Evolutionary conservation across 2,797 vertebrate genomes (phyloP).

Genomic region (Ptychadena robeensis): DNA sequence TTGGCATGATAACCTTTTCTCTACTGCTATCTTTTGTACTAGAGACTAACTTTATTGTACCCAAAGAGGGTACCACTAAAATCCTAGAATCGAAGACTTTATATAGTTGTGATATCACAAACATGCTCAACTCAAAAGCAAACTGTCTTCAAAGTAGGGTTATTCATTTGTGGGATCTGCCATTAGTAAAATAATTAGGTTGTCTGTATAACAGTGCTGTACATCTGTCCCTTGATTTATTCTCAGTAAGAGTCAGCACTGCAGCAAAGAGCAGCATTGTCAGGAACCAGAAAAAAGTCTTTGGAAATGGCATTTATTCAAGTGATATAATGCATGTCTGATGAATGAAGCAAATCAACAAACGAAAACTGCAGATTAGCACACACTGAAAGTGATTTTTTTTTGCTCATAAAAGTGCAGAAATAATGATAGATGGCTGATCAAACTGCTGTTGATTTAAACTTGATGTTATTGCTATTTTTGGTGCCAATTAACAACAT

Average conservation of each 20-base stretch:
- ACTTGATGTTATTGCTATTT: slow-evolving; percentile 1
- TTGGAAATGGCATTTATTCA: slow-evolving; percentile 9
- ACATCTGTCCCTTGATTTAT: background rate
- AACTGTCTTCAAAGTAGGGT: background rate
- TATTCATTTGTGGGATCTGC: background rate
- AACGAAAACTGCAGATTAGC: background rate
- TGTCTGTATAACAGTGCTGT: background rate
- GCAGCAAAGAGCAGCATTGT: background rate
- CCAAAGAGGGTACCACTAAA: too few species aligned
- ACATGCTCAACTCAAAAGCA: background rate
- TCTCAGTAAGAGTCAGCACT: background rate
- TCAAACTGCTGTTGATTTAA: background rate
- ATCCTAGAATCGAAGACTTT: too few species aligned
- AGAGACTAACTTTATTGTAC: too few species aligned
- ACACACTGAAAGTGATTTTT: slow-evolving; percentile 2
- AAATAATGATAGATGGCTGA: slow-evolving; percentile 4
- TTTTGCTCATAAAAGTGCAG: background rate
- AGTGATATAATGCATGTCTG: slow-evolving; percentile 13
- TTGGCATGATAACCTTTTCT: too few species aligned
- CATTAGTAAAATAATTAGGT: background rate
- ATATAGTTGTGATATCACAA: background rate
- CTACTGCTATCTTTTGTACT: too few species aligned
- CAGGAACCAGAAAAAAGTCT: background rate
- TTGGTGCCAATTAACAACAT: slow-evolving; percentile 1
- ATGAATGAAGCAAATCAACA: slow-evolving; percentile 25